phyloP scores from a whole-genome alignment of 2,113 vertebrate species.

The Nannospalax galili region DNA sequence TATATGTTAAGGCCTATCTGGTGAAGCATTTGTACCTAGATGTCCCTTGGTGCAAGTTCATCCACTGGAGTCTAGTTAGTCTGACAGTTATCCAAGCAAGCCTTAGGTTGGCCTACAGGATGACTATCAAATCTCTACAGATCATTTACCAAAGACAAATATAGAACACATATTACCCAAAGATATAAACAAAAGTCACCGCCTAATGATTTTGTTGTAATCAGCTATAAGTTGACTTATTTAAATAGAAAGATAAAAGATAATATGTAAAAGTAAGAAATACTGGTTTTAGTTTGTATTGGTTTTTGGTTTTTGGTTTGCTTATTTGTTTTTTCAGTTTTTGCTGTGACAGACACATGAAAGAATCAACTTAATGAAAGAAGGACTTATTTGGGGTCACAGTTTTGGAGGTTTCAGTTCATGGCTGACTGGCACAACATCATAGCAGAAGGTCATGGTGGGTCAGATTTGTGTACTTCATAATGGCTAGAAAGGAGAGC shows the following conservation, averaged over 20 bases:
- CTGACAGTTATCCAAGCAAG: too few relatives aligned
- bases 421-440: neutral
- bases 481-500: neutral
- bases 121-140: too few relatives aligned
- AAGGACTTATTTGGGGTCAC: neutral
- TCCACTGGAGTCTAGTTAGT: too few relatives aligned
- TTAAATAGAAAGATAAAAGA: conserved; percentile 21
- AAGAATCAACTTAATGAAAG: neutral
- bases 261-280: neutral
- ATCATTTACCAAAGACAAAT: too few relatives aligned
- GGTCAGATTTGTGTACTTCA: neutral
- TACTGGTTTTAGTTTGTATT: neutral
- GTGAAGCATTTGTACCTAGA: too few relatives aligned
- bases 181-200: neutral
- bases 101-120: too few relatives aligned
- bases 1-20: too few relatives aligned
- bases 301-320: neutral
- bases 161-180: neutral
- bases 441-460: neutral
- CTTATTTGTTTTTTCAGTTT: neutral
- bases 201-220: neutral
- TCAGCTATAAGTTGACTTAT: neutral
- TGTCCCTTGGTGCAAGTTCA: too few relatives aligned
- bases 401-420: neutral
- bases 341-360: neutral